Evolutionary conservation across 1,140 invertebrate genomes (phyloP).

Genomic region (Pentalonia nigronervosa): DNA sequence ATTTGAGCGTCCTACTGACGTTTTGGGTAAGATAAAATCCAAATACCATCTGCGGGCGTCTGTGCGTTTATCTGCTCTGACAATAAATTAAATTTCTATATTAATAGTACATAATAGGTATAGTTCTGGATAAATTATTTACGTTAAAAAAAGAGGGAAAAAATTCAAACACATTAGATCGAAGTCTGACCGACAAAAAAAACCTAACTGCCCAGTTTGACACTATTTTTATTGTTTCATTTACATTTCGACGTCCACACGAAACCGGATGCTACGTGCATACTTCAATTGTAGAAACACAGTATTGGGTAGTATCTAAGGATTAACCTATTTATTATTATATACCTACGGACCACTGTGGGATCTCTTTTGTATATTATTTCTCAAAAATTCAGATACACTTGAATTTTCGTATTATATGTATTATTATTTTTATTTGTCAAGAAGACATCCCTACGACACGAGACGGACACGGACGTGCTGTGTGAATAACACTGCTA

Average conservation of each 20-base stretch:
- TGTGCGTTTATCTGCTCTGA: not conserved
- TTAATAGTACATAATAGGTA: not conserved
- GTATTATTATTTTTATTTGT: not conserved
- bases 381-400: not conserved
- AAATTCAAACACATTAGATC: not conserved
- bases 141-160: not conserved
- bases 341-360: not conserved
- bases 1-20: not conserved
- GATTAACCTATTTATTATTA: conserved; percentile 11
- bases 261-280: not conserved
- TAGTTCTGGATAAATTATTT: not conserved
- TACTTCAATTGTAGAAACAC: not conserved
- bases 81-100: not conserved
- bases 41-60: not conserved
- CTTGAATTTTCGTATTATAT: not conserved
- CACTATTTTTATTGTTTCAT: conserved; percentile 7
- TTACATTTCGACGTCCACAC: not conserved
- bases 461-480: not conserved
- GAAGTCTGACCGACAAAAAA: not conserved
- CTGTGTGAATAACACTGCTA: not conserved
- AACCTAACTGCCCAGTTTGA: not conserved
- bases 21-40: not conserved
- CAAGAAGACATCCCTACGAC: not conserved
- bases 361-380: not conserved
- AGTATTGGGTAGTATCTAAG: not conserved